Conservation (phyloP, 2,888 invertebrate genomes). For the Blastobasis adustella region DNA sequence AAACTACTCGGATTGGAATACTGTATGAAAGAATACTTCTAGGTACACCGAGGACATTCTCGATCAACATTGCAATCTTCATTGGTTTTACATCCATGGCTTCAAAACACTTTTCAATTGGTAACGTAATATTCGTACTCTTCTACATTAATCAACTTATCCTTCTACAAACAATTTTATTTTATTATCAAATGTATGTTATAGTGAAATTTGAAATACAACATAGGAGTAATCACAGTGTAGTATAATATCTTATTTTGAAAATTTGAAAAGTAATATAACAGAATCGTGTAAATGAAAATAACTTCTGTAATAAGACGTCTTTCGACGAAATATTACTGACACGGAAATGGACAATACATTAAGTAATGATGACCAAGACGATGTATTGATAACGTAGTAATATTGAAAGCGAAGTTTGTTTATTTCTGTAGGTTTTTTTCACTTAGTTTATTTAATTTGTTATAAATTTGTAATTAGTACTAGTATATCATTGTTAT, state of each 20-base stretch:
- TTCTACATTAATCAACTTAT: background rate
- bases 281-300: background rate
- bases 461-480: too few relatives aligned
- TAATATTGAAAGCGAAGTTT: too few relatives aligned
- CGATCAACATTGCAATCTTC: background rate
- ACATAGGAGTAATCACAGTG: background rate
- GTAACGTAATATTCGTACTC: background rate
- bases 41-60: background rate
- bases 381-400: too few relatives aligned
- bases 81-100: background rate
- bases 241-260: background rate
- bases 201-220: background rate
- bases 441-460: too few relatives aligned
- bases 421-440: too few relatives aligned
- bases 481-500: too few relatives aligned
- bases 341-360: background rate
- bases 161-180: background rate
- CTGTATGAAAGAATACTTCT: conserved; percentile 11
- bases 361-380: too few relatives aligned
- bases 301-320: background rate
- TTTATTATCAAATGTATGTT: background rate
- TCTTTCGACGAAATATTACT: background rate
- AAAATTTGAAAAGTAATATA: background rate
- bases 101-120: background rate
- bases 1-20: conserved; percentile 15